These are phyloP conservation scores for Perca fluviatilis DNA, from an alignment of 2,113 vertebrate genomes.

Conservation along the genomic window DNA sequence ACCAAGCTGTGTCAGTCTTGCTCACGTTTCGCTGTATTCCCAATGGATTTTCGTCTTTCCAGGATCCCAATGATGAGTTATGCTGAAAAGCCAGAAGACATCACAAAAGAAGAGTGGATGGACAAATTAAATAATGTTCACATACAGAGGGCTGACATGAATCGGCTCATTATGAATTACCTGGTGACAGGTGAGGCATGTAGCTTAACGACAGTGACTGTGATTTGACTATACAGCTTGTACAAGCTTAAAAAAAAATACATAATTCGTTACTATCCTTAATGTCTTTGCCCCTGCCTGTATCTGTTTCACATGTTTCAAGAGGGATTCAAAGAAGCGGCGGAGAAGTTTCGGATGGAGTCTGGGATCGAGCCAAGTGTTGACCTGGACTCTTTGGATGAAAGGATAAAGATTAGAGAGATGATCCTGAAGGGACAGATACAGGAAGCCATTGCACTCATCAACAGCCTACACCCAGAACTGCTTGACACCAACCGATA, in stretches of 20 bases:
- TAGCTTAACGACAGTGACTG: background rate
- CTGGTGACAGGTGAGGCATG: constrained; percentile 91
- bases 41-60: constrained; percentile 54
- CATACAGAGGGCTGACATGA: constrained; percentile 99
- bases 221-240: background rate
- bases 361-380: constrained; percentile 98
- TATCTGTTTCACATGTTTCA: constrained; percentile 58
- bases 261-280: background rate
- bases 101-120: constrained; percentile 99
- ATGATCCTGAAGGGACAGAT: constrained; percentile 99
- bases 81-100: constrained; percentile 97
- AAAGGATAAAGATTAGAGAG: constrained; percentile 98
- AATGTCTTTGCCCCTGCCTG: constrained; percentile 14
- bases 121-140: constrained; percentile 98
- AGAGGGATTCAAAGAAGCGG: constrained; percentile 99
- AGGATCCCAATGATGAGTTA: constrained; percentile 95
- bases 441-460: constrained; percentile 96
- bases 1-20: constrained; percentile 77
- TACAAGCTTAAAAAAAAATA: background rate
- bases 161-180: constrained; percentile 99
- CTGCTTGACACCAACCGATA: constrained; percentile 97
- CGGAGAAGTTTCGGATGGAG: constrained; percentile 98
- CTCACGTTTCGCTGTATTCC: constrained; percentile 45
- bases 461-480: constrained; percentile 98
- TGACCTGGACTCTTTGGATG: constrained; percentile 96